Evolutionary conservation across 2,797 vertebrate species (phyloP), one percentile per base, ranked within the genome.

Genomic region (Agapornis canus): DNA sequence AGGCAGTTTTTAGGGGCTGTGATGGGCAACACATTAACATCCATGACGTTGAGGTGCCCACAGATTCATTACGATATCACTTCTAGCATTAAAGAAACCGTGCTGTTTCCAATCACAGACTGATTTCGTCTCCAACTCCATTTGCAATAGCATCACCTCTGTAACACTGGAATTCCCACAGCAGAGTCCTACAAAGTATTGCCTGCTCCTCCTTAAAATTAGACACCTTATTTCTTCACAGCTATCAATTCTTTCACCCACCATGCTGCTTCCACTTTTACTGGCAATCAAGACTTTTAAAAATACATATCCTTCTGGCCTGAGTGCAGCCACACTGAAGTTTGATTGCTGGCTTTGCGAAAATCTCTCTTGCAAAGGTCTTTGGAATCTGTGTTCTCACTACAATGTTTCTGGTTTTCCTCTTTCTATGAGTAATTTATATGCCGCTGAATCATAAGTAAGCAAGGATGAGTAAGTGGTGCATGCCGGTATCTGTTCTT

Each of bases 401-500:
- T 29, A 40, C 1, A 5, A 71, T 52, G 81, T 27, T 83, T 80
- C 77, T 23, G 11, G 78, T 93, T 91, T 59, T 65, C 61, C 78
- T 87, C 77, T 90, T 95, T 83, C 73, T 82, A 71, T 83, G 56
- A 31, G 9, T 52, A 94, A 68, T 93, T 91, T 85, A 27, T 60
- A 63, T 78, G 60, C 87, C 97, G 89, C 77, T 96, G 92, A 92
- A 86, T 89, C 79, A 61, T 48, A 89, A 95, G 56, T 57, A 60
- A 57, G 64, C 57, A 84, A 88, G 12, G 29, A 89, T 87, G 80
- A 93, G 80, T 81, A 94, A 77, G 68, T 42, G 65, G n/a, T 87
- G 81, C 60, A n/a, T 68, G 82, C 70, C 59, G 61, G 19, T 21
- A 47, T 77, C 84, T 69, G 13, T 72, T 75, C 79, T 81, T 81